These are phyloP conservation scores for Drosophila cognata DNA, from an alignment of 2,888 invertebrate genomes.

Conservation along the genomic window DNA sequence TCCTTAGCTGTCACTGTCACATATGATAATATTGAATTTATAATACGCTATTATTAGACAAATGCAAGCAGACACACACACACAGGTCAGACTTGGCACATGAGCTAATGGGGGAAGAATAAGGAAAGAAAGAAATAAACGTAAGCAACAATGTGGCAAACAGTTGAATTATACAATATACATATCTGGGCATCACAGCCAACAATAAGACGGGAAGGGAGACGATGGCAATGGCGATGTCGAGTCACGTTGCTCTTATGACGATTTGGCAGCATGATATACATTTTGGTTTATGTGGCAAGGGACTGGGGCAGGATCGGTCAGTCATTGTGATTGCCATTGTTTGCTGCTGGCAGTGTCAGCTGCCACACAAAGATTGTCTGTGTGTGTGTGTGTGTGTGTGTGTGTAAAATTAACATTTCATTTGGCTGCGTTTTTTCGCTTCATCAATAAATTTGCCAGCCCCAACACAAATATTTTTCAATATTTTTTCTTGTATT, in stretches of 20 bases:
- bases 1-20: slow-evolving; percentile 29
- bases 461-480: slow-evolving; percentile 47
- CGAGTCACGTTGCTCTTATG: slow-evolving; percentile 50
- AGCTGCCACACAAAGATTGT: slow-evolving; percentile 65
- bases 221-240: not conserved
- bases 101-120: not conserved
- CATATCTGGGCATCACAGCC: slow-evolving; percentile 6
- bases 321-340: slow-evolving; percentile 64
- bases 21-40: slow-evolving; percentile 58
- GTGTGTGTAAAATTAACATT: slow-evolving; percentile 75
- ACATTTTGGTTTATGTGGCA: slow-evolving; percentile 28
- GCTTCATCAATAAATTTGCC: slow-evolving; percentile 73
- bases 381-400: not conserved
- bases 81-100: not conserved
- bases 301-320: slow-evolving; percentile 39
- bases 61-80: slow-evolving; percentile 8
- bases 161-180: slow-evolving; percentile 39
- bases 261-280: slow-evolving; percentile 50
- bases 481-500: slow-evolving; percentile 19
- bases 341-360: slow-evolving; percentile 66
- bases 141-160: slow-evolving; percentile 30
- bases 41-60: slow-evolving; percentile 31
- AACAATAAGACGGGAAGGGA: not conserved
- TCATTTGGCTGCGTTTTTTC: slow-evolving; percentile 71
- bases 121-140: slow-evolving; percentile 2